Evolutionary conservation across 2,113 vertebrate species (phyloP).

Genomic region (Oryzias javanicus): DNA sequence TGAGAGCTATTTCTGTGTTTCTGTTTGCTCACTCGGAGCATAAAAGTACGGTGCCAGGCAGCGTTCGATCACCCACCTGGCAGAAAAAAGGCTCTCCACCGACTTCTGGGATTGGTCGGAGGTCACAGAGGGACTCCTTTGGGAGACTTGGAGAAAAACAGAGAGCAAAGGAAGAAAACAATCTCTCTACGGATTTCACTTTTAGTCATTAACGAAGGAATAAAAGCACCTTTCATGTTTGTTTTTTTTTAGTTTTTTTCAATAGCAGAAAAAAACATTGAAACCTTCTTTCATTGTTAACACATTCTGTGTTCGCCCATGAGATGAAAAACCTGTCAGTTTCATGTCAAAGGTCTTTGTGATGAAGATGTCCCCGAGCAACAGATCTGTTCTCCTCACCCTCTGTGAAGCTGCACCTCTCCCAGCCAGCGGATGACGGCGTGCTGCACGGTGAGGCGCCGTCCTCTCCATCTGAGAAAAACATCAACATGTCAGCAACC

Average conservation of each 20-base stretch:
- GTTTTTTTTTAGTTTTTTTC: too few relatives aligned
- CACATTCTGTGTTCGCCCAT: conserved; percentile 3
- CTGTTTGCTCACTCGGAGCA: background rate
- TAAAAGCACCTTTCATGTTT: too few relatives aligned
- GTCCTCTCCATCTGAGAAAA: conserved; percentile 73
- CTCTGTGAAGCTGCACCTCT: conserved; percentile 74
- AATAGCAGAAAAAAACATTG: background rate
- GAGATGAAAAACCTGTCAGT: conserved; percentile 5
- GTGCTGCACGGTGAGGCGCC: conserved; percentile 70
- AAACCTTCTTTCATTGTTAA: conserved; percentile 23
- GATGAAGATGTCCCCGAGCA: conserved; percentile 10
- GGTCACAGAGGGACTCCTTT: conserved; percentile 78
- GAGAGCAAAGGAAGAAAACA: conserved; percentile 12
- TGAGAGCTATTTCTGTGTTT: background rate
- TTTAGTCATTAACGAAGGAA: background rate
- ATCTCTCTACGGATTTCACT: conserved; percentile 3
- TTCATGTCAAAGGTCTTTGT: conserved; percentile 10
- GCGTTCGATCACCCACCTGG: conserved; percentile 77
- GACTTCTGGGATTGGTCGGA: conserved; percentile 83
- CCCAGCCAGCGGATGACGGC: conserved; percentile 60
- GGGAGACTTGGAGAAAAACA: conserved; percentile 73
- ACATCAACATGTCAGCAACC: background rate
- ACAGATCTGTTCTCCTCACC: conserved; percentile 63
- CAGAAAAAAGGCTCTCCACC: conserved; percentile 85
- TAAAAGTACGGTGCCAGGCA: background rate